phyloP scores from a whole-genome alignment of 2,888 invertebrate species.

The Selenia dentaria region DNA sequence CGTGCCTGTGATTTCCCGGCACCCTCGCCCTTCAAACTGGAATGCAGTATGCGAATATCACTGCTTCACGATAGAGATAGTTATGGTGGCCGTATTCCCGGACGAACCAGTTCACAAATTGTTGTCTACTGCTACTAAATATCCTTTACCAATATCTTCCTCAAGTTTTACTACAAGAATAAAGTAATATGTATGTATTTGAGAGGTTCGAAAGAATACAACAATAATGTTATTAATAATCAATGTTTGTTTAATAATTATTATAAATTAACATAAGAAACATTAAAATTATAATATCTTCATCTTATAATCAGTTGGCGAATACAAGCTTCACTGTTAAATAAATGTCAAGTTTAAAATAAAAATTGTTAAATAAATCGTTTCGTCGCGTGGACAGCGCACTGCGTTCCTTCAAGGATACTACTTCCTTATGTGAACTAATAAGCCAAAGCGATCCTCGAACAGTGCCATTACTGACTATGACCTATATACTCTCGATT shows the following conservation, averaged over 20 bases:
- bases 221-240: slow-evolving; percentile 60
- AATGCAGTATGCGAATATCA: too few species aligned
- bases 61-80: too few species aligned
- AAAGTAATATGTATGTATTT: too few species aligned
- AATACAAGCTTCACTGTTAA: slow-evolving; percentile 67
- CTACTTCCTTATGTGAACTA: slow-evolving; percentile 71
- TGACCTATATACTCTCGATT: slow-evolving; percentile 43
- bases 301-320: slow-evolving; percentile 66
- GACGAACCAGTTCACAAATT: too few species aligned
- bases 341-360: slow-evolving; percentile 57
- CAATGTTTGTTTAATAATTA: slow-evolving; percentile 66
- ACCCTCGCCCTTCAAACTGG: too few species aligned
- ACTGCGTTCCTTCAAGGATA: slow-evolving; percentile 53
- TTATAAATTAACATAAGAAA: slow-evolving; percentile 72
- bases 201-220: slow-evolving; percentile 34
- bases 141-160: too few species aligned
- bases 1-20: too few species aligned
- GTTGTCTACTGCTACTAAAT: too few species aligned
- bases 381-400: slow-evolving; percentile 37
- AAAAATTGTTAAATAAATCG: slow-evolving; percentile 37
- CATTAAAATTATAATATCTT: slow-evolving; percentile 65
- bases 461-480: slow-evolving; percentile 47
- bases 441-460: slow-evolving; percentile 75
- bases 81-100: too few species aligned
- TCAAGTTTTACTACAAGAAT: too few species aligned